A percentile compares a stretch with the other conserved stretches of the same genome.
Conservation (phyloP, 2,797 vertebrate species). For the Dallia pectoralis region DNA sequence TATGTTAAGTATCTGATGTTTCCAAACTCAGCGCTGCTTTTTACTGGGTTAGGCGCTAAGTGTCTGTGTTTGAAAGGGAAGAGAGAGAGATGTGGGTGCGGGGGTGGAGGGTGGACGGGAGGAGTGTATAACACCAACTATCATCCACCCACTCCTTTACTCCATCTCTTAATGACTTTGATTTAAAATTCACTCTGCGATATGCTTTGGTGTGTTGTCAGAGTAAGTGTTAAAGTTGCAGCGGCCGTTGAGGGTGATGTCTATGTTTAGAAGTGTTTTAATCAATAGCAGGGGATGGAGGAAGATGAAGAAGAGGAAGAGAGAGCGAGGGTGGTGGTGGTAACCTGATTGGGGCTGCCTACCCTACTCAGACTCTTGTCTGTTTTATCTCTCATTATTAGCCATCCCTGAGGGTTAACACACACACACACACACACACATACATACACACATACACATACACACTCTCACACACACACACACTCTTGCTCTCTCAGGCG, state of each 20-base stretch:
- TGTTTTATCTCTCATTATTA: slow-evolving; percentile 46
- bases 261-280: slow-evolving; percentile 49
- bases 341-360: slow-evolving; percentile 36
- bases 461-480: slow-evolving; percentile 1
- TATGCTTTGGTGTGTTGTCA: background rate
- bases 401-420: slow-evolving; percentile 44
- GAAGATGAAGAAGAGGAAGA: slow-evolving; percentile 17
- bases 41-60: slow-evolving; percentile 22
- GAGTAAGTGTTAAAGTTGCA: background rate
- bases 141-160: slow-evolving; percentile 53
- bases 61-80: slow-evolving; percentile 32
- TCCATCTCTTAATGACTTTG: slow-evolving; percentile 30
- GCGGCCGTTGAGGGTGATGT: slow-evolving; percentile 16
- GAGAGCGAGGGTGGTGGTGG: background rate
- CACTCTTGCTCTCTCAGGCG: background rate
- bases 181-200: slow-evolving; percentile 10
- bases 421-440: slow-evolving; percentile 5
- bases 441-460: slow-evolving; percentile 18
- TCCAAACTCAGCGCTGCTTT: slow-evolving; percentile 20
- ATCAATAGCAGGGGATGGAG: slow-evolving; percentile 29
- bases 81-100: slow-evolving; percentile 37
- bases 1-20: slow-evolving; percentile 56
- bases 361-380: background rate
- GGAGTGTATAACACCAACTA: slow-evolving; percentile 59
- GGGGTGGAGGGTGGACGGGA: slow-evolving; percentile 47